Evolutionary conservation across 2,888 invertebrate genomes (phyloP).

Genomic region (Leucophenga montana): DNA sequence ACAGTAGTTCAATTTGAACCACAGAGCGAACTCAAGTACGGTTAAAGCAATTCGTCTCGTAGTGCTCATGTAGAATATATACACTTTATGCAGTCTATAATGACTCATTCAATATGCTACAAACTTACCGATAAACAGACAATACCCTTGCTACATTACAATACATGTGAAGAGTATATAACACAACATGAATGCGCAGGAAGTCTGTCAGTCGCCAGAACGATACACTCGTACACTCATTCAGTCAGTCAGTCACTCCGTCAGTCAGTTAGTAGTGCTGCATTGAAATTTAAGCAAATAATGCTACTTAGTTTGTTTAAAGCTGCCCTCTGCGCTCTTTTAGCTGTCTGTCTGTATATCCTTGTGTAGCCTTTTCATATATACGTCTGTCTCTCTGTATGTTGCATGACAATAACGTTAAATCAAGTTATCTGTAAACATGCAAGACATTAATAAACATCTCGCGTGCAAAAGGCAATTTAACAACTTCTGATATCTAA

Average conservation of each 20-base stretch:
- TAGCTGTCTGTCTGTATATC: not conserved
- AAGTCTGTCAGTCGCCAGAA: not conserved
- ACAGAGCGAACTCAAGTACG: too few relatives aligned
- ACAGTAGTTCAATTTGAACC: too few relatives aligned
- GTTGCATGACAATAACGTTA: conserved; percentile 65
- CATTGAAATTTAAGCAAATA: too few relatives aligned
- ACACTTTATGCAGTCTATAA: too few relatives aligned
- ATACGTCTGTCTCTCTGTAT: conserved; percentile 13
- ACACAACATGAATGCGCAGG: conserved; percentile 13
- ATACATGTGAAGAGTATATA: not conserved
- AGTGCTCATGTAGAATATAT: too few relatives aligned
- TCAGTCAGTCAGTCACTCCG: not conserved
- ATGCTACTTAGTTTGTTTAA: too few relatives aligned
- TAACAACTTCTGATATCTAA: conserved; percentile 70
- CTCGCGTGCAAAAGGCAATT: conserved; percentile 71
- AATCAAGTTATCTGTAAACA: conserved; percentile 70
- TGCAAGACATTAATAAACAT: conserved; percentile 70
- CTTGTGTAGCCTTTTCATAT: not conserved
- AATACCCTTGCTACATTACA: too few relatives aligned
- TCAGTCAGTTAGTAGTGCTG: not conserved
- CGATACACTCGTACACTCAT: not conserved
- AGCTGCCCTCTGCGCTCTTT: too few relatives aligned
- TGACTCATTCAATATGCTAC: too few relatives aligned
- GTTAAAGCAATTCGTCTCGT: too few relatives aligned
- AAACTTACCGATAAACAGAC: too few relatives aligned